phyloP scores from a whole-genome alignment of 2,888 invertebrate species.

The Cephus nigrinus region DNA sequence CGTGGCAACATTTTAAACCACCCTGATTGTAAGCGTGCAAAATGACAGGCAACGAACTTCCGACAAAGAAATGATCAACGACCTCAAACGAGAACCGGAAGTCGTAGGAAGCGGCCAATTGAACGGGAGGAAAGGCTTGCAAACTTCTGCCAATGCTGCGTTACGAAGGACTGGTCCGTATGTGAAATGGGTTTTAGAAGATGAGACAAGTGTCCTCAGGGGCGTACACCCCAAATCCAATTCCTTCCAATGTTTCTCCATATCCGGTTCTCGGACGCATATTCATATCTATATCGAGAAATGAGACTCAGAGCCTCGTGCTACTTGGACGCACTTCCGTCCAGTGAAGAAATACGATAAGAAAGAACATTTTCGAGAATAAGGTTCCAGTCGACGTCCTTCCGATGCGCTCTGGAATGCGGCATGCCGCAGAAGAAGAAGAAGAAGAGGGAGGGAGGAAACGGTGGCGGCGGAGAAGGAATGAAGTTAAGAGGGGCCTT shows the following conservation, averaged over 20 bases:
- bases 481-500: background rate
- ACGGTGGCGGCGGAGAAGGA: background rate
- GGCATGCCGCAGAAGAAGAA: background rate
- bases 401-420: slow-evolving; percentile 13
- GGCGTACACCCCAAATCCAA: background rate
- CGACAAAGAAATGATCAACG: slow-evolving; percentile 51
- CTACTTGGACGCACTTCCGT: background rate
- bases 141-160: background rate
- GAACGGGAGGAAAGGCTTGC: slow-evolving; percentile 23
- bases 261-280: background rate
- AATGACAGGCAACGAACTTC: slow-evolving; percentile 46
- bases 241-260: background rate
- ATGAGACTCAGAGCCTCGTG: background rate
- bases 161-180: background rate
- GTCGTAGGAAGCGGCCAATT: slow-evolving; percentile 59
- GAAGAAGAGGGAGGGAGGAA: background rate
- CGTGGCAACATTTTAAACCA: background rate
- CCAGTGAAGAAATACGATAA: background rate
- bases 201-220: background rate
- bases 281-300: background rate
- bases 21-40: background rate
- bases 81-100: slow-evolving; percentile 51
- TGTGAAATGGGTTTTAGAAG: background rate
- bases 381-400: slow-evolving; percentile 6
- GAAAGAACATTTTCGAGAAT: background rate